Evolutionary conservation across 2,888 invertebrate genomes (phyloP), one percentile per base, ranked within the genome.

Genomic region (Drosophila parthenogenetica): DNA sequence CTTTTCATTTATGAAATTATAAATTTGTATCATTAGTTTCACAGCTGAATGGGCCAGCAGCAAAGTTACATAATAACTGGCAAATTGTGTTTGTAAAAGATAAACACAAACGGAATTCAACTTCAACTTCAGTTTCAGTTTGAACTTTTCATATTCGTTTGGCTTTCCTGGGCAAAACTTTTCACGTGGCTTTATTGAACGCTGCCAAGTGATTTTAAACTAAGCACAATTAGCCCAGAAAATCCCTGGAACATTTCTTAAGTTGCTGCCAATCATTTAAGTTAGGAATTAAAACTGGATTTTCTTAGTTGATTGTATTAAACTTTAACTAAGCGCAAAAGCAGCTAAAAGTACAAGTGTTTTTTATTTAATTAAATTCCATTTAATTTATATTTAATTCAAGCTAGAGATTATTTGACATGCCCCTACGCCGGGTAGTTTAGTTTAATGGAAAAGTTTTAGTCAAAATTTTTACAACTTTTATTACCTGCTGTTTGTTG

Each of bases 201-300:
- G 51, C 46, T 48, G 55, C 17, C 29, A 60, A 63, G 32, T 67
- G 48, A 54, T 17, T 49, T 46, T 16, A 39, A 54, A 49, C 17
- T 17, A 11, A 42, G 43, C 14, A 46, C 68, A 68, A 76, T 79
- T 64, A 77, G 61, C 43, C 57, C 17, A 54, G 14, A 42, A 60
- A 57, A 49, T 0, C 5, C 0, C 32, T 14, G 32, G 17, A 17
- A 8, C 7, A n/a, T 19, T 10, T 32, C 11, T 5, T 42, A 22
- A 22, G 22, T 5, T 22, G 22, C 22, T 22, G 22, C 22, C 22
- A 22, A 22, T 22, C 22, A 22, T 22, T 22, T 22, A 22, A 22
- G 22, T 22, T 5, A 3, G 3, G 22, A 16, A 25, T 29, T 13
- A 40, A 5, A 7, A 40, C 22, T 29, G 25, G 1, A 40, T 13